A percentile compares a stretch with the other conserved stretches of the same genome.
These are phyloP conservation scores for Drosophila demipolita DNA, from an alignment of 2,888 invertebrate species.

Conservation along the genomic window DNA sequence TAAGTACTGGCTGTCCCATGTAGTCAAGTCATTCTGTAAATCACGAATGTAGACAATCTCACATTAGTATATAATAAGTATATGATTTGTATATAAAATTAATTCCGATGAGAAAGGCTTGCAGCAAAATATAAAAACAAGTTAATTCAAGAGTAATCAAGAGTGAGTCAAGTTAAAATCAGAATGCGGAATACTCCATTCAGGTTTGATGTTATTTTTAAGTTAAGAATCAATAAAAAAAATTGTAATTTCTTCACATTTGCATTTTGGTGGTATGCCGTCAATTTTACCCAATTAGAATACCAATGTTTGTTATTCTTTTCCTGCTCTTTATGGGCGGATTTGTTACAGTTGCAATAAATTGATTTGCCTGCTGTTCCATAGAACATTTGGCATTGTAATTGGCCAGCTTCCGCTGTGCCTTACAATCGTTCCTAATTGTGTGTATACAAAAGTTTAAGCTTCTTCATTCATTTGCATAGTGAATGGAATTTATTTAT, in stretches of 20 bases:
- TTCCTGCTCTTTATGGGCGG: conserved; percentile 23
- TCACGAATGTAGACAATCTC: conserved; percentile 17
- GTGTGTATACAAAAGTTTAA: conserved; percentile 25
- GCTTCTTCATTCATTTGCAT: conserved; percentile 63
- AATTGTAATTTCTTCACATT: conserved; percentile 10
- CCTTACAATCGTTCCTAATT: conserved; percentile 47
- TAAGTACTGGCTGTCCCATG: conserved; percentile 18
- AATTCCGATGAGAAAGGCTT: background rate
- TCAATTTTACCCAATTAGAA: conserved; percentile 46
- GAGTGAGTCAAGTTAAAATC: background rate
- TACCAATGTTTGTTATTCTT: conserved; percentile 4
- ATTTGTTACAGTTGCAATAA: conserved; percentile 45
- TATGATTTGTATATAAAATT: background rate
- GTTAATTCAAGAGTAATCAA: background rate
- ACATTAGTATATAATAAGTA: conserved; percentile 23
- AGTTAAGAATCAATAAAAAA: conserved; percentile 5
- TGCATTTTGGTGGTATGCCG: conserved; percentile 28
- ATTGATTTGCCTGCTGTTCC: conserved; percentile 30
- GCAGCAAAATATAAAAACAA: background rate
- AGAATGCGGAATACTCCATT: background rate
- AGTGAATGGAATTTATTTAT: conserved; percentile 73
- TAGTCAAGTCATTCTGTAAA: conserved; percentile 29
- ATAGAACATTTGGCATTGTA: conserved; percentile 32
- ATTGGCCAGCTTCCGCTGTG: conserved; percentile 38
- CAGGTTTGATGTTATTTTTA: background rate